phyloP scores from a whole-genome alignment of 2,888 invertebrate species.

The Phlogophora meticulosa region DNA sequence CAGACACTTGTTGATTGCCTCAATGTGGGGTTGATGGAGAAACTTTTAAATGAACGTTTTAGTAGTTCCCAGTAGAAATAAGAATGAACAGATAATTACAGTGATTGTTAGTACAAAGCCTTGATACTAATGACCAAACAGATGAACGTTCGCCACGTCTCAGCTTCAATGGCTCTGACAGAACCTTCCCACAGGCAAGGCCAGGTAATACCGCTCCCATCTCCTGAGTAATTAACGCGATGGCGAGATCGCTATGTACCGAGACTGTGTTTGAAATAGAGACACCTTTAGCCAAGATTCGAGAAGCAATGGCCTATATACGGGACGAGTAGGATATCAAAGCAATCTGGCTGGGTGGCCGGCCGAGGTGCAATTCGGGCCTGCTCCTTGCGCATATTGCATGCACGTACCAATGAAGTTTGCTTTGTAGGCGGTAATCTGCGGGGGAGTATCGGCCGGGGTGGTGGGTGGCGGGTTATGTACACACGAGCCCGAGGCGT shows the following conservation, averaged over 20 bases:
- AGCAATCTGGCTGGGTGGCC: constrained; percentile 83
- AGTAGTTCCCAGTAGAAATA: neutral
- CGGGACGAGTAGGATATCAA: constrained; percentile 83
- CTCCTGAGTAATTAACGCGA: constrained; percentile 83
- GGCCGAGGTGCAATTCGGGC: constrained; percentile 86
- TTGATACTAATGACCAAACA: constrained; percentile 13
- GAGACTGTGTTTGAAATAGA: constrained; percentile 75
- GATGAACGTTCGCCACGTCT: constrained; percentile 39
- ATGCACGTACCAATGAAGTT: constrained; percentile 91
- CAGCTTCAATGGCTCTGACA: constrained; percentile 49
- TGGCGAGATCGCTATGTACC: constrained; percentile 73
- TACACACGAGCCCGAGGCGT: constrained; percentile 90
- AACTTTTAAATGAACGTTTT: neutral
- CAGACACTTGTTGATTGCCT: constrained; percentile 54
- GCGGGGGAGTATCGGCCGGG: constrained; percentile 86
- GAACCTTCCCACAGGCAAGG: constrained; percentile 45
- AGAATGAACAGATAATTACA: neutral
- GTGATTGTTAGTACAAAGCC: neutral
- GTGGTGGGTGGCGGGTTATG: constrained; percentile 89
- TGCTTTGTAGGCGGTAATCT: constrained; percentile 91
- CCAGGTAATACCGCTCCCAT: constrained; percentile 66
- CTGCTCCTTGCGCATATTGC: constrained; percentile 90
- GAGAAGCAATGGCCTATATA: constrained; percentile 81
- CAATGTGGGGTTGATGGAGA: neutral
- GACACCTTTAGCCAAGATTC: constrained; percentile 80